These are phyloP conservation scores for Passerculus sandwichensis DNA, from an alignment of 2,797 vertebrate genomes.

Conservation along the genomic window DNA sequence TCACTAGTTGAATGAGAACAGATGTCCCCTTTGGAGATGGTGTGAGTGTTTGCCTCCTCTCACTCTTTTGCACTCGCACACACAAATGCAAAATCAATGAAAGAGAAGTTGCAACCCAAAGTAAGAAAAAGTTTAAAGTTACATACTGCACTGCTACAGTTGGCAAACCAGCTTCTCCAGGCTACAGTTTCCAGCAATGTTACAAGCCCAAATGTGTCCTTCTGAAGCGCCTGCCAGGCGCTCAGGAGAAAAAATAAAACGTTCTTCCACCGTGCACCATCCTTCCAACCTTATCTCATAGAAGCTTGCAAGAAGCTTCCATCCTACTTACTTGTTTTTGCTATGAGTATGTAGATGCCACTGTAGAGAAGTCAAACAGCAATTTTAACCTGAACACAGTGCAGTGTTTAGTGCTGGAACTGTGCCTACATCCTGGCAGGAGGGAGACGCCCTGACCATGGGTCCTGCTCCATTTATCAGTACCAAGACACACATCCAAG, in stretches of 20 bases:
- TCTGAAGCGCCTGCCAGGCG: not conserved
- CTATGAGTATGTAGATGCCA: not conserved
- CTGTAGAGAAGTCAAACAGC: not conserved
- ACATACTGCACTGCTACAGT: not conserved
- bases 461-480: not conserved
- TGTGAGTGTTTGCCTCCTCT: not conserved
- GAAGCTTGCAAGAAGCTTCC: not conserved
- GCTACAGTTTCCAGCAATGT: not conserved
- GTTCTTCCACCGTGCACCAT: not conserved
- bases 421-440: too few relatives aligned
- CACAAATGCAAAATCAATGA: not conserved
- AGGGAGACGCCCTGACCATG: not conserved
- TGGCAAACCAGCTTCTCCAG: not conserved
- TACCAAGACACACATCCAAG: fast-evolving
- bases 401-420: not conserved
- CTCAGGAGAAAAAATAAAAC: not conserved
- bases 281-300: not conserved
- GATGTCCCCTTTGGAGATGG: fast-evolving
- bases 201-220: not conserved
- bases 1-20: not conserved
- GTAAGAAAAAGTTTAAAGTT: not conserved
- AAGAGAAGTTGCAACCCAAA: not conserved
- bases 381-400: not conserved
- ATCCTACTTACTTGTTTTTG: not conserved
- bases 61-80: not conserved